Conservation (phyloP, 2,797 vertebrate genomes). For the Clamator glandarius region DNA sequence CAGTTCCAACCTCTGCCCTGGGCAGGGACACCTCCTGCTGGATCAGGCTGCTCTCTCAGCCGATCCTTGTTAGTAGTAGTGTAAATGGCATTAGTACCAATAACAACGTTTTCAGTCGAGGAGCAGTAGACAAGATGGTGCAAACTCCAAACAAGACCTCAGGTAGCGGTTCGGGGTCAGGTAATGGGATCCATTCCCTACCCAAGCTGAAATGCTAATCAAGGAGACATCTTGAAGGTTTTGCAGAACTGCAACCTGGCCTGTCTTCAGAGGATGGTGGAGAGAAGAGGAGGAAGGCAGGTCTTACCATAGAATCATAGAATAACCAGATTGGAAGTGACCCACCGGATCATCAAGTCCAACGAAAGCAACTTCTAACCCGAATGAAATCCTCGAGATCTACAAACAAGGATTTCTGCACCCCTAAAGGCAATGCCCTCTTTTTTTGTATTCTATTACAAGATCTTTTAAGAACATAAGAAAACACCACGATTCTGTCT, state of each 20-base stretch:
- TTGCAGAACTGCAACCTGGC: not conserved
- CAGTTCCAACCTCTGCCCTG: too few species aligned
- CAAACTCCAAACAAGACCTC: not conserved
- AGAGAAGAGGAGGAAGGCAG: not conserved
- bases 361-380: not conserved
- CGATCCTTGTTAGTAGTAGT: too few species aligned
- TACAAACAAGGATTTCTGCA: not conserved
- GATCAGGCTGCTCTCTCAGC: too few species aligned
- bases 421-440: not conserved
- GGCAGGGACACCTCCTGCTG: too few species aligned
- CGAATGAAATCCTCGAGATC: not conserved
- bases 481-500: too few species aligned
- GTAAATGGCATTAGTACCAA: not conserved
- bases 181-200: not conserved
- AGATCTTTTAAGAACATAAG: not conserved
- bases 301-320: too few species aligned
- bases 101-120: not conserved
- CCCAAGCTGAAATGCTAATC: not conserved
- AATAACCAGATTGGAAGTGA: too few species aligned
- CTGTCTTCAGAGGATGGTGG: not conserved
- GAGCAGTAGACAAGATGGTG: not conserved
- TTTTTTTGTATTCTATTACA: not conserved
- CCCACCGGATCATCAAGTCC: too few species aligned
- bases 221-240: not conserved
- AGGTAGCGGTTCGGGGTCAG: not conserved